phyloP scores from a whole-genome alignment of 2,888 invertebrate genomes.

The Drosophila prostipennis region DNA sequence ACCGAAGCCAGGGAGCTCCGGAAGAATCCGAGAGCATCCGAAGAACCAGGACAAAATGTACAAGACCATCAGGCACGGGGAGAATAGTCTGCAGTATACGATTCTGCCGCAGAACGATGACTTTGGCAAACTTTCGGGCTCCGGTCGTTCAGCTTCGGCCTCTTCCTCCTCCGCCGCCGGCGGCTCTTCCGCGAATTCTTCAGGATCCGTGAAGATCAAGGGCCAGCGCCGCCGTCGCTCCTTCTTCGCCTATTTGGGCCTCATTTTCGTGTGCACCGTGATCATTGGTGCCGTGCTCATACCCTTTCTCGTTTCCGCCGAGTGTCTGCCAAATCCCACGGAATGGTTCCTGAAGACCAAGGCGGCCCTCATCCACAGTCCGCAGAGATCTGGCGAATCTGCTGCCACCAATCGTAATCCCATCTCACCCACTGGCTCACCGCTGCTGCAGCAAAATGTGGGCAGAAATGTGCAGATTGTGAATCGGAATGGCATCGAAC shows the following conservation, averaged over 20 bases:
- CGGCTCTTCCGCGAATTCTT: slow-evolving; percentile 65
- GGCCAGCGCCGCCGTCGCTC: slow-evolving; percentile 74
- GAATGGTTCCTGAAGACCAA: slow-evolving; percentile 83
- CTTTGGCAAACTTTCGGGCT: slow-evolving; percentile 86
- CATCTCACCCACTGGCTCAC: slow-evolving; percentile 35
- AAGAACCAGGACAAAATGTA: slow-evolving; percentile 85
- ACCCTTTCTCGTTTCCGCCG: slow-evolving; percentile 83
- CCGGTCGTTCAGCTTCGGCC: slow-evolving; percentile 82
- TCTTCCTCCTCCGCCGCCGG: slow-evolving; percentile 85
- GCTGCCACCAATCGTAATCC: not conserved
- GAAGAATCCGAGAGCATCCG: not conserved
- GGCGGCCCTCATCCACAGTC: slow-evolving; percentile 73
- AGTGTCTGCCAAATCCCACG: slow-evolving; percentile 82
- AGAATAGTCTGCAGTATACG: slow-evolving; percentile 90
- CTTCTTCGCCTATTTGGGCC: slow-evolving; percentile 83
- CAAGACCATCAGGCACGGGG: slow-evolving; percentile 90
- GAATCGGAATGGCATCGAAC: slow-evolving; percentile 75
- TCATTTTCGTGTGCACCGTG: slow-evolving; percentile 83
- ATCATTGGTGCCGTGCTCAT: slow-evolving; percentile 83
- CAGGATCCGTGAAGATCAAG: slow-evolving; percentile 58
- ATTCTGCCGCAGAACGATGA: slow-evolving; percentile 90
- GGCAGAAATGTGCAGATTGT: slow-evolving; percentile 78
- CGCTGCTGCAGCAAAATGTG: slow-evolving; percentile 55
- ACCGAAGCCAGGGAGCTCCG: not conserved
- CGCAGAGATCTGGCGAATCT: slow-evolving; percentile 9